phyloP scores from a whole-genome alignment of 2,797 vertebrate genomes.

The Oryzias sinensis region DNA sequence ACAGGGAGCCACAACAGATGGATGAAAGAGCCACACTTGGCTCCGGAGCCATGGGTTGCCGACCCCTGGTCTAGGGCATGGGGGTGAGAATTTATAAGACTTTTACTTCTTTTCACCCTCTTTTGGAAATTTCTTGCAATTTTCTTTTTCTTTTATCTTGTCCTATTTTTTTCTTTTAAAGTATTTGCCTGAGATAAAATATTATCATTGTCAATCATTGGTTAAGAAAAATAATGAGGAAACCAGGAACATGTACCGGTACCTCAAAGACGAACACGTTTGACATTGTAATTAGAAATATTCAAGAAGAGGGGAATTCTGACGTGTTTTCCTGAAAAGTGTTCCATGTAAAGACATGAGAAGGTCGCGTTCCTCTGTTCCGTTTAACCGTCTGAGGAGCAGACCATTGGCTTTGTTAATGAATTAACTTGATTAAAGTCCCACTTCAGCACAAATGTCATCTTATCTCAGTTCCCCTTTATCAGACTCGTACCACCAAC shows the following conservation, averaged over 20 bases:
- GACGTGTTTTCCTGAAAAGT: constrained; percentile 24
- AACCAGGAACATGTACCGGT: constrained; percentile 3
- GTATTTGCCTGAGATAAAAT: too few relatives aligned
- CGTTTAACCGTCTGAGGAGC: constrained; percentile 21
- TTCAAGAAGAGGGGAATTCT: constrained; percentile 12
- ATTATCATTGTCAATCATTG: too few relatives aligned
- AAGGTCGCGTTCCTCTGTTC: constrained; percentile 17
- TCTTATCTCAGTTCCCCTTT: neutral
- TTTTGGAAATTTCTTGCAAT: too few relatives aligned
- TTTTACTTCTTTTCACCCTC: too few relatives aligned
- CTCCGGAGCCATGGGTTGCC: too few relatives aligned
- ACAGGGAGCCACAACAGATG: too few relatives aligned
- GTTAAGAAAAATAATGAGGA: too few relatives aligned
- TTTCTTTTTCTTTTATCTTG: too few relatives aligned
- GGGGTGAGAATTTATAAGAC: too few relatives aligned
- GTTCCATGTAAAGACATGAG: neutral
- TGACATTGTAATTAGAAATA: constrained; percentile 22
- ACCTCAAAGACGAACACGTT: constrained; percentile 18
- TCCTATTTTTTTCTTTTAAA: too few relatives aligned
- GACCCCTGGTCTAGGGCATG: too few relatives aligned
- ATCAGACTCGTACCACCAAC: neutral
- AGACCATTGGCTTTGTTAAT: constrained; percentile 4
- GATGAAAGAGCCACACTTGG: too few relatives aligned
- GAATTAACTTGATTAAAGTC: constrained; percentile 6
- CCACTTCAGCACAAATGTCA: constrained; percentile 2